Base-by-base conservation (phyloP, 2,888 invertebrate species). In the Sabatieria punctata region DNA sequence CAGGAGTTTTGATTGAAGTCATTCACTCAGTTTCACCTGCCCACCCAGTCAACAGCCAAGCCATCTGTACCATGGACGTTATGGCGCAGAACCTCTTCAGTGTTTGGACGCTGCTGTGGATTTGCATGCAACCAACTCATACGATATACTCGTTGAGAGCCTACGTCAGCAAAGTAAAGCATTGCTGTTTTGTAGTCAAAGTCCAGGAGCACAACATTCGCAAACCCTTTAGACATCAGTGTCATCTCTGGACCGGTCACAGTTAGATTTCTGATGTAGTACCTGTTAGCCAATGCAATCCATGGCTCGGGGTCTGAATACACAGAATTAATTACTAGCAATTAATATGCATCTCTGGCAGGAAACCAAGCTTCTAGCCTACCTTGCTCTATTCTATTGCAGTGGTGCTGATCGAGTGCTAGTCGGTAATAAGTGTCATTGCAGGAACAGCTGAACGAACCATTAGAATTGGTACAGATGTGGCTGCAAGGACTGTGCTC, bases 21-120 rank as follows among this genome's bases (percentile, higher is more conserved):
- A 11, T 37, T 4, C 18, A 8, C 6, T 4, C 6, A 15, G 11
- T 4, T 37, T n/a, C 37, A 58, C 60, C 60, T 57, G 1, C 81
- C 89, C 36, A 93, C 77, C 95, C 95, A 95, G 68, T 97, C 97
- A 8, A 97, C 75, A 0, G 91, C 82, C 41, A 97, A 80, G 11
- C 95, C 95, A 73, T 97, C 95, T n/a, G 95, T 73, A 1, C 91
- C 91, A 59, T 88, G 84, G 1, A 86, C 86, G 63, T 91, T 88
- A 61, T 91, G 89, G 38, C 85, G 74, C 39, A 93, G 80, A 0
- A 91, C 78, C 0, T 84, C 77, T 68, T 88, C 84, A 0, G 78
- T 78, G 11, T 70, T 69, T 2, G 65, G 56, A 6, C 55, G 46
- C 38, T 46, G 55, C 24, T 59, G 54, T 0, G 52, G 52, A 39